Evolutionary conservation across 1,140 invertebrate species (phyloP).

Genomic region (Pygmarrhopalites habei): DNA sequence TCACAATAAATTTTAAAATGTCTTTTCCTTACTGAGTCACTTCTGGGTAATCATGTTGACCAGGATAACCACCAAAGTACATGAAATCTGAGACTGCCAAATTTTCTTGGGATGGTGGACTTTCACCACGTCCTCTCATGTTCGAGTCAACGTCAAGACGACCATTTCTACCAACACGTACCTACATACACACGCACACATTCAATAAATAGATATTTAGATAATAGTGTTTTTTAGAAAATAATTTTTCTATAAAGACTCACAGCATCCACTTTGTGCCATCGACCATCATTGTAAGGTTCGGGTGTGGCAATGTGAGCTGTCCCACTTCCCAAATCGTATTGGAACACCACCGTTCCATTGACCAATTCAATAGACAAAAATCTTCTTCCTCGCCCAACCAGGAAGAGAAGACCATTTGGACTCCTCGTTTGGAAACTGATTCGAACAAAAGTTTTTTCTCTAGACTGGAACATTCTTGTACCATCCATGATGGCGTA

Average conservation of each 20-base stretch:
- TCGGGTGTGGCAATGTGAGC: slow-evolving; percentile 51
- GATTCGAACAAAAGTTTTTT: slow-evolving; percentile 57
- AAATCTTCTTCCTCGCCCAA: slow-evolving; percentile 65
- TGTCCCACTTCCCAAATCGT: slow-evolving; percentile 58
- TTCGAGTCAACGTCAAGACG: slow-evolving; percentile 54
- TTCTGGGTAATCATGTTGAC: slow-evolving; percentile 55
- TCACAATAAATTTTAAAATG: too few relatives aligned
- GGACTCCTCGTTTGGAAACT: slow-evolving; percentile 78
- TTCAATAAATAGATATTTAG: not conserved
- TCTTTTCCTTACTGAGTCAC: too few relatives aligned
- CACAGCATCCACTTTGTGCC: slow-evolving; percentile 68
- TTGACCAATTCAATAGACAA: slow-evolving; percentile 68
- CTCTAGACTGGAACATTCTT: slow-evolving; percentile 50
- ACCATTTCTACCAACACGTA: slow-evolving; percentile 46
- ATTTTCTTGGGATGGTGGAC: slow-evolving; percentile 45
- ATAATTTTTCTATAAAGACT: too few relatives aligned
- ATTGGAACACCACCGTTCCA: slow-evolving; percentile 47
- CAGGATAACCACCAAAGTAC: slow-evolving; percentile 81
- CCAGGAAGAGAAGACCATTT: slow-evolving; percentile 80
- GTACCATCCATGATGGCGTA: slow-evolving; percentile 62
- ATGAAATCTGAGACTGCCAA: slow-evolving; percentile 59
- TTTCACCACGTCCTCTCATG: slow-evolving; percentile 41
- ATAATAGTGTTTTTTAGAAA: not conserved
- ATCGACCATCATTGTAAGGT: slow-evolving; percentile 71
- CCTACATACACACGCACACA: not conserved